Evolutionary conservation across 2,113 vertebrate genomes (phyloP).

Genomic region (Brienomyrus brachyistius): DNA sequence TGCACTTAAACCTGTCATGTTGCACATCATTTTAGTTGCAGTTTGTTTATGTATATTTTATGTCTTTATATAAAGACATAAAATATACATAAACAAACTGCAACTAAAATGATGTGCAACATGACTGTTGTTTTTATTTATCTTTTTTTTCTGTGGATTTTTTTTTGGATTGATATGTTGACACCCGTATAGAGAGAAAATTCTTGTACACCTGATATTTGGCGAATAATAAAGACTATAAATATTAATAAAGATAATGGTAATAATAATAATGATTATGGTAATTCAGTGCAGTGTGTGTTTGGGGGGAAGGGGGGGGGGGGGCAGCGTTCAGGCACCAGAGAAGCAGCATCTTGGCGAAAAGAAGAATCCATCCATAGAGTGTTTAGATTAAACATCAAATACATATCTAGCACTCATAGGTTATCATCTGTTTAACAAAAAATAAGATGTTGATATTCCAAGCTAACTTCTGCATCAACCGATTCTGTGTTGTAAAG

Average conservation of each 20-base stretch:
- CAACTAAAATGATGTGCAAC: too few species aligned
- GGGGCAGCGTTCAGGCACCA: neutral
- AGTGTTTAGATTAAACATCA: neutral
- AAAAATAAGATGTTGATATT: neutral
- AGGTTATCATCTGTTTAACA: neutral
- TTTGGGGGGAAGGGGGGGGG: neutral
- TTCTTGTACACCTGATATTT: neutral
- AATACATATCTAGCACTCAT: neutral
- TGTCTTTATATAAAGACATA: neutral
- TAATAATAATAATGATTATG: neutral
- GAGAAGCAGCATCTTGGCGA: neutral
- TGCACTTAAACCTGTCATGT: neutral
- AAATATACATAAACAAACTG: too few species aligned
- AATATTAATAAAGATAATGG: too few species aligned
- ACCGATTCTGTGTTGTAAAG: neutral
- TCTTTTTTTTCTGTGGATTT: neutral
- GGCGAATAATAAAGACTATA: neutral
- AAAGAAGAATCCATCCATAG: neutral
- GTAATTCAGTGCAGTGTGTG: neutral
- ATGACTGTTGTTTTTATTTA: neutral
- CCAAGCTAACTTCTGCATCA: neutral
- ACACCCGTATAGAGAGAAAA: neutral
- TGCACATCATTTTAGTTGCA: neutral
- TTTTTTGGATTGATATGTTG: neutral
- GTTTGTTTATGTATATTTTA: neutral